Percentiles rank a stretch among this genome's conserved stretches.
phyloP scores from a whole-genome alignment of 2,888 invertebrate genomes.

The Drosophila tripunctata region DNA sequence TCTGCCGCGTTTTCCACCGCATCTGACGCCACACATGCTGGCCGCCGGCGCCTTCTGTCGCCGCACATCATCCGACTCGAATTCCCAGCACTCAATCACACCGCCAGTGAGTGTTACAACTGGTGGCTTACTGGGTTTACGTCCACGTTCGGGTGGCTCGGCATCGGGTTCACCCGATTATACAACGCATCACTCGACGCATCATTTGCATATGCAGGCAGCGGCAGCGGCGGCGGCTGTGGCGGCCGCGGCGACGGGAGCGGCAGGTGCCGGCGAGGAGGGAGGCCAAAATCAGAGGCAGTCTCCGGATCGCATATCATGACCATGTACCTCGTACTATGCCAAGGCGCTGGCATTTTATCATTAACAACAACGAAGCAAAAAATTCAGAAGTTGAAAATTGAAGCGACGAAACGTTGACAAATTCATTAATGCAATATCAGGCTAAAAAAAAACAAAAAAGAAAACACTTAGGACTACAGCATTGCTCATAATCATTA shows the following conservation, averaged over 20 bases:
- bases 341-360: constrained; percentile 80
- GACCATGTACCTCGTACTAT: constrained; percentile 82
- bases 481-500: constrained; percentile 49
- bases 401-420: constrained; percentile 3
- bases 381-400: neutral
- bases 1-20: constrained; percentile 85
- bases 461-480: constrained; percentile 6
- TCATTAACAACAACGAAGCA: constrained; percentile 53
- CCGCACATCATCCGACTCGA: constrained; percentile 85
- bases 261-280: constrained; percentile 26
- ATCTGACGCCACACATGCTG: constrained; percentile 84
- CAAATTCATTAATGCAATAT: constrained; percentile 39
- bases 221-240: constrained; percentile 11
- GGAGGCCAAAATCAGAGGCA: constrained; percentile 67
- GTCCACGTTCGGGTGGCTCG: constrained; percentile 39
- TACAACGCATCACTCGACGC: constrained; percentile 2
- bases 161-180: constrained; percentile 65
- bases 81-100: constrained; percentile 86
- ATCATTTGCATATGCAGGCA: constrained; percentile 24
- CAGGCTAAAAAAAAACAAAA: constrained; percentile 31
- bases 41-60: constrained; percentile 77
- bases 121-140: constrained; percentile 48
- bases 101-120: constrained; percentile 75
- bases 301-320: constrained; percentile 83
- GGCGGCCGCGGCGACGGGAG: constrained; percentile 26